Base-by-base conservation (phyloP, 2,888 invertebrate genomes). In the Sinotaia quadrata region DNA sequence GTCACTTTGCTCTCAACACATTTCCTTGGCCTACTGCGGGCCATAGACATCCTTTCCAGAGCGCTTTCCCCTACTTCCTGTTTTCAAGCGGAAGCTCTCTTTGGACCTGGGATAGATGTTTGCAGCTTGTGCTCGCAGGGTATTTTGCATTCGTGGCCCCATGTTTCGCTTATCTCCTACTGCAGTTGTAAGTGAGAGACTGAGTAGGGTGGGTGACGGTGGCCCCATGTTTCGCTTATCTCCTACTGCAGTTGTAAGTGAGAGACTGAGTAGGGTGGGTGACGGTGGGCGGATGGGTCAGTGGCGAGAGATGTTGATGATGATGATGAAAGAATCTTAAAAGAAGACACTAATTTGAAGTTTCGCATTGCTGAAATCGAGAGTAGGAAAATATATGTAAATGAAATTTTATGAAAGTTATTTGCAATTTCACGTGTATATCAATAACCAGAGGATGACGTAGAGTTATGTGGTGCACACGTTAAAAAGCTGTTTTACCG, bases 161-260 rank as follows among this genome's bases (percentile, higher is more conserved):
- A n/a, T n/a, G 33, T 60, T 12, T 41, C 7, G 47, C 60, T 60
- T 60, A 60, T 60, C 60, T 37, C n/a, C 29, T 47, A 47, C 60
- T 47, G 21, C 60, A 60, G 60, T 47, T 60, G 60, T 47, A 36
- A 36, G 37, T 33, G 15, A 36, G 18, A 29, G 10, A n/a, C 15
- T n/a, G 34, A 4, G 18, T 2, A n/a, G 56, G 34, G 15, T 21
- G 56, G 3, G 56, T 8, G 27, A 15, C 18, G 33, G 56, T 10
- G 37, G 18, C 7, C 15, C n/a, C n/a, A n/a, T n/a, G n/a, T n/a
- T n/a, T n/a, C n/a, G n/a, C n/a, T n/a, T n/a, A n/a, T n/a, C n/a
- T n/a, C n/a, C n/a, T n/a, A n/a, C n/a, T n/a, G n/a, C n/a, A n/a
- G n/a, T n/a, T n/a, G n/a, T n/a, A n/a, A n/a, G n/a, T n/a, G n/a